These are phyloP conservation scores for Stictonetta naevosa DNA, from an alignment of 2,113 vertebrate genomes.

Conservation along the genomic window DNA sequence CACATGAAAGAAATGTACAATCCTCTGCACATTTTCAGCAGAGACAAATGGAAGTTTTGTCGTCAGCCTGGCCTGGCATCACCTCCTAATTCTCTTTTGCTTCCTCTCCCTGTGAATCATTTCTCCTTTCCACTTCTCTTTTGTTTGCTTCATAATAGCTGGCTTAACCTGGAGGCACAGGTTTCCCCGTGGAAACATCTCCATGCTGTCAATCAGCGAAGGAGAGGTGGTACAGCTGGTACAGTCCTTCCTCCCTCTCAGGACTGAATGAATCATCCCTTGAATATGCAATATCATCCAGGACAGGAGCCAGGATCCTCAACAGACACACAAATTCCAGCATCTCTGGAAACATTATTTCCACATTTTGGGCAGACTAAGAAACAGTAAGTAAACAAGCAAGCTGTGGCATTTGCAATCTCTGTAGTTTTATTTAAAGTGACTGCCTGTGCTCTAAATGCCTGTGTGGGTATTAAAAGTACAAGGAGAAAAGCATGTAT, in stretches of 20 bases:
- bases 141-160: conserved; percentile 52
- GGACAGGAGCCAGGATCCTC: conserved; percentile 67
- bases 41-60: not conserved
- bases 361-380: conserved; percentile 58
- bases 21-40: not conserved
- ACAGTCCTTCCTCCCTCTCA: conserved; percentile 51
- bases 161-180: conserved; percentile 59
- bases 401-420: conserved; percentile 57
- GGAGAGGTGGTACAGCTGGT: conserved; percentile 67
- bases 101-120: conserved; percentile 8
- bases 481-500: not conserved
- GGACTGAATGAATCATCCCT: conserved; percentile 56
- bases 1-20: not conserved
- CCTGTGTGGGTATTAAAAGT: conserved; percentile 16
- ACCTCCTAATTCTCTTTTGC: conserved; percentile 16
- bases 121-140: conserved; percentile 15
- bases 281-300: conserved; percentile 71
- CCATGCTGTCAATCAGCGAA: conserved; percentile 19
- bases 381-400: conserved; percentile 65
- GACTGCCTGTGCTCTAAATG: conserved; percentile 22
- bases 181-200: conserved; percentile 51
- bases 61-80: conserved; percentile 4
- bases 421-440: conserved; percentile 57
- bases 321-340: conserved; percentile 55
- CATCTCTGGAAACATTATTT: conserved; percentile 69